Evolutionary conservation across 2,888 invertebrate species (phyloP).

Genomic region (Coelopa pilipes): DNA sequence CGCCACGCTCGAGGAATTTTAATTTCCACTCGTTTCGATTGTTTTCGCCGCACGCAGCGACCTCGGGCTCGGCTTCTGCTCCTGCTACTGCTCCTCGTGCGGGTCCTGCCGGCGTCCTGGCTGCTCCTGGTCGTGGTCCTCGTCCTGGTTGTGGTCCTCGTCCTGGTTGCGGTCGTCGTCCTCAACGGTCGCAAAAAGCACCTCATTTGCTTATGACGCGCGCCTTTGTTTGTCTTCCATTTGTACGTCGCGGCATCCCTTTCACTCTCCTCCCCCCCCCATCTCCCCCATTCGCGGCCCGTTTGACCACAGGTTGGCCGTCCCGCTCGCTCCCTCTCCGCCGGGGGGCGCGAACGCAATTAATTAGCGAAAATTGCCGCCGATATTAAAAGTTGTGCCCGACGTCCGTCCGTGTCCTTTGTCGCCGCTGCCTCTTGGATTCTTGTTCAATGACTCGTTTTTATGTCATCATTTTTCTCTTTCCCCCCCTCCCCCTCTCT

Average conservation of each 20-base stretch:
- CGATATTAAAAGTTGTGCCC: conserved; percentile 15
- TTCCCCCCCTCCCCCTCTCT: no score
- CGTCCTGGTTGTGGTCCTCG: no score
- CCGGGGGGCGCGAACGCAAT: conserved; percentile 11
- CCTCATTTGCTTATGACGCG: conserved; percentile 37
- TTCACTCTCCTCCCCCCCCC: not conserved
- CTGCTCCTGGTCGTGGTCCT: no score
- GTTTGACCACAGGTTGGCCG: conserved; percentile 57
- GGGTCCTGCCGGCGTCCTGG: not conserved
- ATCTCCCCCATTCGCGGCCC: not conserved
- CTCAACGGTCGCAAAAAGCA: conserved; percentile 13
- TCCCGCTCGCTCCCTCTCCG: not conserved
- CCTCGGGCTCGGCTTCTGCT: not conserved
- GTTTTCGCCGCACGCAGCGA: not conserved
- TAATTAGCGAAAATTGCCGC: conserved; percentile 34
- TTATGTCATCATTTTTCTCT: no score
- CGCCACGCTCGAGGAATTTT: conserved; percentile 47
- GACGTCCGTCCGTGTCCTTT: no score
- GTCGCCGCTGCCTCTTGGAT: no score
- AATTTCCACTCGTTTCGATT: conserved; percentile 39
- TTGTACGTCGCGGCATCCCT: conserved; percentile 14
- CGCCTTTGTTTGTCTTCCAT: conserved; percentile 35
- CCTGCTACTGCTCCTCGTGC: not conserved
- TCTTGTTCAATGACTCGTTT: no score
- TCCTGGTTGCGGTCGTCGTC: conserved; percentile 2